Evolutionary conservation across 2,797 vertebrate genomes (phyloP), one percentile per base, ranked within the genome.

Genomic region (Muscicapa striata): DNA sequence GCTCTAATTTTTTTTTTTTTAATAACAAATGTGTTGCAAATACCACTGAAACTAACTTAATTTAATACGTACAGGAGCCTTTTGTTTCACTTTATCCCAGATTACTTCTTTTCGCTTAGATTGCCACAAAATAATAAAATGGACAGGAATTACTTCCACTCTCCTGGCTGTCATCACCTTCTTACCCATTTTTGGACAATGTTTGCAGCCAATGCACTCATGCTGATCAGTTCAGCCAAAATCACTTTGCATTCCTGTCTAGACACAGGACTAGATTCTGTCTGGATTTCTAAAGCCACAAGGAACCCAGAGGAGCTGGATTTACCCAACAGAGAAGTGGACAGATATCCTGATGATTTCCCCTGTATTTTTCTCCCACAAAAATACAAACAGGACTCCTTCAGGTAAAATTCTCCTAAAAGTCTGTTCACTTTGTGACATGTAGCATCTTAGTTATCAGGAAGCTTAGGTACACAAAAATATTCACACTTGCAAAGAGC

Each of bases 171-270:
- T 92, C 81, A 69, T 67, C 59, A 73, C 46, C 20, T 83, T 81
- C 92, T 91, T 68, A 30, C 21, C 22, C 40, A 13, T 73, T 77
- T 81, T 74, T 87, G 19, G 77, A 77, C 15, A 77, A 32, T 12
- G 15, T 68, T 85, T 8, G 9, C 51, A 76, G 66, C 52, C 51
- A 87, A 66, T 9, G 49, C 24, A 51, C 22, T 90, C 38, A 26
- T 41, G 46, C 26, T 89, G 30, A 64, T 87, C 43, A 16, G 41
- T 55, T 95, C 61, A 83, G 72, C 61, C 87, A 95, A 96, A 95
- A 95, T 84, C 32, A 23, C 15, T 92, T 69, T 74, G 45, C 41
- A 77, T 61, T 83, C 40, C 51, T 29, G 67, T 90, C 89, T 91
- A 93, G 93, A 89, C 88, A 63, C 6, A 63, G n/a, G 61, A 87